Evolutionary conservation across 2,113 vertebrate genomes (phyloP), one percentile per base, ranked within the genome.

Genomic region (Gambusia affinis): DNA sequence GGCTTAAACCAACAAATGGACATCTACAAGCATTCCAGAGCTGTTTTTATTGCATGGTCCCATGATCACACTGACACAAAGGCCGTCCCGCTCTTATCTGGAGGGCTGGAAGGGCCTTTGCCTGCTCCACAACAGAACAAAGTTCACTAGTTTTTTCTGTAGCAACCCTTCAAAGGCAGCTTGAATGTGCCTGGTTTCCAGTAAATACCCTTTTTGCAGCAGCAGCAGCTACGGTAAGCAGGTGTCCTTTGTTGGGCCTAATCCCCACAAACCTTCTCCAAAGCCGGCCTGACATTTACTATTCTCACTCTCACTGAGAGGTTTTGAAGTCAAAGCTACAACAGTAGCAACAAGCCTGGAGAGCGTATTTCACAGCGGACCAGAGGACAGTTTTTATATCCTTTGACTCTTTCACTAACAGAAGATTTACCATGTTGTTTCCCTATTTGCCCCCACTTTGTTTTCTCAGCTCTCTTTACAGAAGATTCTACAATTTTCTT

Each of bases 191-290:
- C 70, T 62, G 60, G 67, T 73, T 80, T 87, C 75, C 82, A 85
- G 82, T 85, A 85, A 90, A 78, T 37, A 63, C 24, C 29, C 69
- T 51, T 67, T 67, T 1, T 14, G 79, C 76, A 8, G 1, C 33
- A 28, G 79, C 74, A 66, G 78, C 67, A 70, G 70, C 75, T 42
- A 31, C 11, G 64, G 78, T 68, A 81, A 87, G 85, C 88, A 87
- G 88, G 77, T 87, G 85, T 87, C 77, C 85, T 89, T 92, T 91
- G 88, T 88, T 78, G 60, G 79, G 37, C 44, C 71, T 87, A 85
- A 88, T 86, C 86, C 88, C 75, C 73, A 76, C 79, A 87, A 83
- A 86, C 70, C 73, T 79, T 80, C 84, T 83, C 83, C 82, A 83
- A 73, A 91, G 84, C 51, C 3, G 60, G 64, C 75, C 79, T 75